Percentiles rank a stretch among this genome's conserved stretches.
These are phyloP conservation scores for Maccullochella peelii DNA, from an alignment of 2,113 vertebrate genomes.

Conservation along the genomic window DNA sequence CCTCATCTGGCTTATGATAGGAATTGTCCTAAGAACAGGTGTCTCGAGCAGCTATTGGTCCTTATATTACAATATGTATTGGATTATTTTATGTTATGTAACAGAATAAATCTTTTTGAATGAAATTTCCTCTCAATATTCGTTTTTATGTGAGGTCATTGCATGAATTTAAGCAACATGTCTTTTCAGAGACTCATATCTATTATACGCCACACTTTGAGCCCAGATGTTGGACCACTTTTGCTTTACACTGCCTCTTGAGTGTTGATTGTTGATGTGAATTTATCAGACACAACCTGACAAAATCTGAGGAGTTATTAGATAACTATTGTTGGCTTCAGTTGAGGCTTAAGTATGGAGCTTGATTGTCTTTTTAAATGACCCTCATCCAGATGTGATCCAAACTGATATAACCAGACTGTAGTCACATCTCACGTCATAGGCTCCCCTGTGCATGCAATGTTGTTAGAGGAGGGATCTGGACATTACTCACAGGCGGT, in stretches of 20 bases:
- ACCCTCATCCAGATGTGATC: conserved; percentile 27
- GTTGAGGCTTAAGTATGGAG: background rate
- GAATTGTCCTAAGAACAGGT: conserved; percentile 60
- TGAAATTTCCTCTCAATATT: conserved; percentile 16
- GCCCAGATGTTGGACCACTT: conserved; percentile 16
- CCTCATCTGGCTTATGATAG: conserved; percentile 48
- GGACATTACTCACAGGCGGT: conserved; percentile 48
- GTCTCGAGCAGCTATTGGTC: conserved; percentile 17
- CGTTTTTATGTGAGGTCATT: background rate
- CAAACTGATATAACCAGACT: conserved; percentile 2
- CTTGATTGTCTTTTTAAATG: background rate
- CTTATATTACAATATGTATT: background rate
- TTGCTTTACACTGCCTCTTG: background rate
- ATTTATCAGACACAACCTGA: conserved; percentile 9
- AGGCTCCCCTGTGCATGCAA: conserved; percentile 4
- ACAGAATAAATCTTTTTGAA: conserved; percentile 13
- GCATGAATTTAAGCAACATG: background rate
- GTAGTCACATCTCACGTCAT: conserved; percentile 21
- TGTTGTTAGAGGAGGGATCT: conserved; percentile 28
- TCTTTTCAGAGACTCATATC: conserved; percentile 1
- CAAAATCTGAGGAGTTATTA: background rate
- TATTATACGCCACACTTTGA: background rate
- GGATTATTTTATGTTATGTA: conserved; percentile 23
- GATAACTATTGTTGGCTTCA: background rate
- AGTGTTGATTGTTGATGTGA: conserved; percentile 17